Conservation (phyloP, 2,113 vertebrate genomes). For the Hyaena hyaena region DNA sequence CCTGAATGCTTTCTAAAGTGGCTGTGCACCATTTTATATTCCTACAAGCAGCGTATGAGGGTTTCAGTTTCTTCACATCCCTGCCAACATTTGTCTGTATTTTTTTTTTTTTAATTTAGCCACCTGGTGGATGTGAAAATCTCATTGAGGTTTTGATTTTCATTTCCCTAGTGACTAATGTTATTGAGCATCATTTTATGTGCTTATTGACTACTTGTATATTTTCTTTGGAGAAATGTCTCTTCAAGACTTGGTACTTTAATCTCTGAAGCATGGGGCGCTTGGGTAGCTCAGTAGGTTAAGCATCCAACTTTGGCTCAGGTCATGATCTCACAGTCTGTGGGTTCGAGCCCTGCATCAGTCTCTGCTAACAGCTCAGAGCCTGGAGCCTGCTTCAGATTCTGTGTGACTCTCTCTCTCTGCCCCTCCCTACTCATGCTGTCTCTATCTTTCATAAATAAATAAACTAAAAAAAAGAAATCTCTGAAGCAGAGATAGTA, state of each 20-base stretch:
- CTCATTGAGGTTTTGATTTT: conserved; percentile 35
- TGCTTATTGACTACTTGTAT: not conserved
- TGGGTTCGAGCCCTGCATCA: too few species aligned
- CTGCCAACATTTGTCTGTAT: conserved; percentile 16
- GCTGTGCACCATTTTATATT: not conserved
- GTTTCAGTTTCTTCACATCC: not conserved
- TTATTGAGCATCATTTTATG: conserved; percentile 33
- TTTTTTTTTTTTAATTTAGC: conserved; percentile 21
- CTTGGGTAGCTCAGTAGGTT: too few species aligned
- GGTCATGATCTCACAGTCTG: too few species aligned
- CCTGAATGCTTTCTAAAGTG: not conserved
- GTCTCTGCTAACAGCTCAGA: too few species aligned
- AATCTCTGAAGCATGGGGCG: conserved; percentile 25
- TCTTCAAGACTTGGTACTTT: not conserved
- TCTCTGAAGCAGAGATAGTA: conserved; percentile 30
- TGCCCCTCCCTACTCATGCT: too few species aligned
- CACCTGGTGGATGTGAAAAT: not conserved
- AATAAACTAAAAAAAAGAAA: not conserved
- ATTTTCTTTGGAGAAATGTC: conserved; percentile 28
- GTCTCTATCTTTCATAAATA: too few species aligned
- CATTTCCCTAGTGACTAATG: conserved; percentile 36
- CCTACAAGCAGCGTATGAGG: not conserved
- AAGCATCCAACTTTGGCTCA: too few species aligned
- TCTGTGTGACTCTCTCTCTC: too few species aligned
- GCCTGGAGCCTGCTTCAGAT: too few species aligned